A percentile compares a stretch with the other conserved stretches of the same genome.
phyloP scores from a whole-genome alignment of 2,113 vertebrate genomes.

The Axis porcinus region DNA sequence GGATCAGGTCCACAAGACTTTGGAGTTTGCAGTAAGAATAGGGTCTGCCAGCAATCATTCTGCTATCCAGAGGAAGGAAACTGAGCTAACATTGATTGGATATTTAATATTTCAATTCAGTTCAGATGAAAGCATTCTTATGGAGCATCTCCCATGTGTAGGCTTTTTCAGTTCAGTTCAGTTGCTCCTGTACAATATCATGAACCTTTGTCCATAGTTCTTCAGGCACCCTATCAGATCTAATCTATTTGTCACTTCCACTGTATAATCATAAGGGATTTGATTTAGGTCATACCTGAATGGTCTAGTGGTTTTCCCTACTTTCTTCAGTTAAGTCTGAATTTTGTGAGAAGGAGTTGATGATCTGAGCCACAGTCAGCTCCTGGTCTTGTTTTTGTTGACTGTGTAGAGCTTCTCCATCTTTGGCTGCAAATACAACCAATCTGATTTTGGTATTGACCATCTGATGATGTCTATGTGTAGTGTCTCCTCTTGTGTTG shows the following conservation, averaged over 20 bases:
- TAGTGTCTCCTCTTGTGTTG: not conserved
- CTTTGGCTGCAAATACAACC: not conserved
- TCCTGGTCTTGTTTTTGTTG: not conserved
- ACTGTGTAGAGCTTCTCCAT: not conserved
- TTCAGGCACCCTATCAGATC: not conserved
- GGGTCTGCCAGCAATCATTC: not conserved
- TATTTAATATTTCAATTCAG: conserved; percentile 8
- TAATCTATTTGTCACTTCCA: not conserved
- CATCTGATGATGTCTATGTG: not conserved
- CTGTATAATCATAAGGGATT: not conserved
- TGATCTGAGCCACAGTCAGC: not conserved
- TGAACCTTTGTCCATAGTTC: not conserved
- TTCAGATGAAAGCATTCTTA: not conserved
- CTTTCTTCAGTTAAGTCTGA: not conserved
- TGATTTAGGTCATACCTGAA: not conserved
- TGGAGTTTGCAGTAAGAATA: not conserved
- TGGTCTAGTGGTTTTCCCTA: not conserved
- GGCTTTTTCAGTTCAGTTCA: not conserved
- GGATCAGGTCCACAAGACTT: not conserved
- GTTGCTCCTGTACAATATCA: not conserved
- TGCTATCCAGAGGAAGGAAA: not conserved
- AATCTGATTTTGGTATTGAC: not conserved
- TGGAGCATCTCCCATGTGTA: not conserved
- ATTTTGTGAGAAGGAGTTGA: not conserved
- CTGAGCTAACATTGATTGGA: not conserved